Evolutionary conservation across 2,113 vertebrate genomes (phyloP).

Genomic region (Eublepharis macularius): DNA sequence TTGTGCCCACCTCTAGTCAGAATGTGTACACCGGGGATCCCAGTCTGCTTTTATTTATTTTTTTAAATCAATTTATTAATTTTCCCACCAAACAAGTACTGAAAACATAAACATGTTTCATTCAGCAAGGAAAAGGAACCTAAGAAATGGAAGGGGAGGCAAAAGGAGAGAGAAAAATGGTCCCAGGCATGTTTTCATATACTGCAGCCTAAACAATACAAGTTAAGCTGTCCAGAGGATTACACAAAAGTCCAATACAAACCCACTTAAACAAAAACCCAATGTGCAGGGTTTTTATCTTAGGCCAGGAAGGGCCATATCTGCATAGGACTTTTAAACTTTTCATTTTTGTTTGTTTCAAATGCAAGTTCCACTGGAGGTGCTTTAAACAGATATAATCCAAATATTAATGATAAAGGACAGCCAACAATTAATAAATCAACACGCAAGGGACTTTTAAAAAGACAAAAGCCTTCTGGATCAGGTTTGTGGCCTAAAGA

Average conservation of each 20-base stretch:
- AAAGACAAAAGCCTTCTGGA: background rate
- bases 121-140: background rate
- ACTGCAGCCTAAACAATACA: too few relatives aligned
- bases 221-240: background rate
- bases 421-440: too few relatives aligned
- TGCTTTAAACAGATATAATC: too few relatives aligned
- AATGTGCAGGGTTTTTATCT: background rate
- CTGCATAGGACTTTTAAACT: background rate
- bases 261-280: background rate
- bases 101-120: background rate
- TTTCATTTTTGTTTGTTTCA: too few relatives aligned
- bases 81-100: background rate
- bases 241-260: background rate
- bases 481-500: background rate
- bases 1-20: too few relatives aligned
- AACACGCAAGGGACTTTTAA: background rate
- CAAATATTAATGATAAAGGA: too few relatives aligned
- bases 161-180: background rate
- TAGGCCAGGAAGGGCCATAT: background rate
- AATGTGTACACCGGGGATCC: too few relatives aligned
- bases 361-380: too few relatives aligned
- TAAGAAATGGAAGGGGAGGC: background rate
- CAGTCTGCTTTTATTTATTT: accelerated
- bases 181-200: background rate
- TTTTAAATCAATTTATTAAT: background rate